These are phyloP conservation scores for Muntiacus reevesi DNA, from an alignment of 2,113 vertebrate genomes.

Conservation along the genomic window DNA sequence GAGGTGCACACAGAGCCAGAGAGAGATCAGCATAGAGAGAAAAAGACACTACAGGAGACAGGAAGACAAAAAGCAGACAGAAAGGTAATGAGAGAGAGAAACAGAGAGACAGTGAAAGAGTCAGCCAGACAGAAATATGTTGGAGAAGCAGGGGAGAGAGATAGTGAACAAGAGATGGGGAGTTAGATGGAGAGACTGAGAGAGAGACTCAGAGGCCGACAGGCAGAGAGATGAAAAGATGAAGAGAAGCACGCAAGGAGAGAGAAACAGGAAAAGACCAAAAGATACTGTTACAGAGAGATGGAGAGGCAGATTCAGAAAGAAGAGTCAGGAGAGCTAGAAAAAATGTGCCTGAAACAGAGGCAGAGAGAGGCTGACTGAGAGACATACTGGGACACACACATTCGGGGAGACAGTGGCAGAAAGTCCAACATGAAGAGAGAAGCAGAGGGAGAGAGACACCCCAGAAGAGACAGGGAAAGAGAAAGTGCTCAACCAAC, in stretches of 20 bases:
- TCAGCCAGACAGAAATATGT: not conserved
- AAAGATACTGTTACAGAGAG: not conserved
- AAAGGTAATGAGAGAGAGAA: not conserved
- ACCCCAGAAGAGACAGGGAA: not conserved
- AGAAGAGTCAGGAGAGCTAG: not conserved
- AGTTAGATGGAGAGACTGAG: not conserved
- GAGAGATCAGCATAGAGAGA: not conserved
- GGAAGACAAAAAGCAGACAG: not conserved
- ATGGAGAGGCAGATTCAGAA: not conserved
- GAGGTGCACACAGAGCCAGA: not conserved
- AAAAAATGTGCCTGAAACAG: not conserved
- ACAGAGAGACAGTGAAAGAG: not conserved
- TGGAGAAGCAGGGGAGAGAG: not conserved
- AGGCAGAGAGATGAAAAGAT: not conserved
- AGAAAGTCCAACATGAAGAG: not conserved
- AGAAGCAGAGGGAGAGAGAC: not conserved
- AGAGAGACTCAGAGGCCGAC: not conserved
- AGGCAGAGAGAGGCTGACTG: not conserved
- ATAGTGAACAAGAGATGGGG: not conserved
- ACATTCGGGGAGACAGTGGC: not conserved
- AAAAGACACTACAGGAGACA: not conserved
- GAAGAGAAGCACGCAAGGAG: not conserved
- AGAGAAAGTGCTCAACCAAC: not conserved
- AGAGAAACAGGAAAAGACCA: not conserved
- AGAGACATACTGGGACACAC: not conserved